phyloP scores from a whole-genome alignment of 2,113 vertebrate species.

The Chloroceryle aenea region DNA sequence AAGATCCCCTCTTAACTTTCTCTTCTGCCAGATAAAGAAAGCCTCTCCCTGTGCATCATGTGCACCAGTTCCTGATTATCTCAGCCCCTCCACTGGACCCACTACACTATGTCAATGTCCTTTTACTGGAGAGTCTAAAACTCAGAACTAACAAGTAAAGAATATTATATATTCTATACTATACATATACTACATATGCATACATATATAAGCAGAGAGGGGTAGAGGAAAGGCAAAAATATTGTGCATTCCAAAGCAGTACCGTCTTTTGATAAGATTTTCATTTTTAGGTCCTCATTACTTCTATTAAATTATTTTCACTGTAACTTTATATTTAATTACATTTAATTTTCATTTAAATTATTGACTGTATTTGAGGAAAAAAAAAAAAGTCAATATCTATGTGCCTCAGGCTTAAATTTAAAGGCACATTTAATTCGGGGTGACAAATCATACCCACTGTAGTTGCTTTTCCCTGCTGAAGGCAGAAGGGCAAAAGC shows the following conservation, averaged over 20 bases:
- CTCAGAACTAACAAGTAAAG: background rate
- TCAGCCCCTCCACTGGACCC: background rate
- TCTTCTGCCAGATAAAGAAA: background rate
- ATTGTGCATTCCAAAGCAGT: background rate
- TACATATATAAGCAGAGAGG: background rate
- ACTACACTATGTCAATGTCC: background rate
- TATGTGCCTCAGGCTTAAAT: background rate
- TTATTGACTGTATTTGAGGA: background rate
- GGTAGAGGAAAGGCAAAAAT: background rate
- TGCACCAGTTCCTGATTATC: background rate
- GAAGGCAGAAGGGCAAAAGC: background rate
- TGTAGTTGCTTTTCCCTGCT: background rate
- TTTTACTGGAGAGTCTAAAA: background rate
- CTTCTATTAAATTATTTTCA: background rate
- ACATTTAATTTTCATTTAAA: background rate
- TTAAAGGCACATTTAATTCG: background rate
- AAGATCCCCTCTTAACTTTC: background rate
- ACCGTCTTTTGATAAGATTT: background rate
- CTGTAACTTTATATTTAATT: background rate
- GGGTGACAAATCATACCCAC: background rate
- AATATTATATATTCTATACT: background rate
- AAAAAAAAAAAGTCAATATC: rapidly evolving
- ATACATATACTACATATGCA: background rate
- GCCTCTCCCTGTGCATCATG: background rate
- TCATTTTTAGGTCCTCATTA: background rate